phyloP scores from a whole-genome alignment of 2,888 invertebrate species.

The Syritta pipiens region DNA sequence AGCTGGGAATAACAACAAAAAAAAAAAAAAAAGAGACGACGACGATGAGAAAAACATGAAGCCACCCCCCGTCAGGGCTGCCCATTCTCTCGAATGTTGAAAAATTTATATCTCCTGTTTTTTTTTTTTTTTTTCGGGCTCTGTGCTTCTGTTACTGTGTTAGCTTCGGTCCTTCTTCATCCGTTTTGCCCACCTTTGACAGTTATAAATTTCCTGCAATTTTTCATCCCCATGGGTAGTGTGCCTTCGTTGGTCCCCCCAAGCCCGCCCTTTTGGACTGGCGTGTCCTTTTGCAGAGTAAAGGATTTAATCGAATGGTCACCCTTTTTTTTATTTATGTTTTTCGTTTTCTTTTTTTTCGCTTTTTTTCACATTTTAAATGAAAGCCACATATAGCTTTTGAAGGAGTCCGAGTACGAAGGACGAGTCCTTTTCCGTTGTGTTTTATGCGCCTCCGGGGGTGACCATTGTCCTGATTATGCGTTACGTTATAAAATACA shows the following conservation, averaged over 20 bases:
- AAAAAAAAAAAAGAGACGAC: constrained; percentile 2
- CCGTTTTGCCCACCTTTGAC: constrained; percentile 67
- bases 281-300: constrained; percentile 57
- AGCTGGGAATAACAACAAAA: background rate
- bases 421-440: constrained; percentile 7
- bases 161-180: constrained; percentile 64
- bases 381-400: constrained; percentile 59
- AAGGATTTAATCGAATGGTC: constrained; percentile 69
- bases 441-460: constrained; percentile 45
- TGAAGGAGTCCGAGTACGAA: constrained; percentile 57
- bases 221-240: constrained; percentile 66
- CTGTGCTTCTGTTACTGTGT: constrained; percentile 1
- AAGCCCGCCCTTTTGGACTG: too few relatives aligned
- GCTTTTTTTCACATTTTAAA: constrained; percentile 56
- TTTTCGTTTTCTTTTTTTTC: constrained; percentile 38
- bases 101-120: constrained; percentile 64
- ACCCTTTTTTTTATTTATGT: constrained; percentile 65
- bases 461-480: constrained; percentile 65
- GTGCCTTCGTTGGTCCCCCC: constrained; percentile 27
- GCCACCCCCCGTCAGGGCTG: background rate
- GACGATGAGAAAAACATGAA: constrained; percentile 35
- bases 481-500: constrained; percentile 40
- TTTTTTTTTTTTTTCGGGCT: constrained; percentile 32
- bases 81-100: constrained; percentile 39
- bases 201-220: constrained; percentile 68